Base-by-base conservation (phyloP, 64 coral and sea anemone genomes). In the Platygyra sinensis region DNA sequence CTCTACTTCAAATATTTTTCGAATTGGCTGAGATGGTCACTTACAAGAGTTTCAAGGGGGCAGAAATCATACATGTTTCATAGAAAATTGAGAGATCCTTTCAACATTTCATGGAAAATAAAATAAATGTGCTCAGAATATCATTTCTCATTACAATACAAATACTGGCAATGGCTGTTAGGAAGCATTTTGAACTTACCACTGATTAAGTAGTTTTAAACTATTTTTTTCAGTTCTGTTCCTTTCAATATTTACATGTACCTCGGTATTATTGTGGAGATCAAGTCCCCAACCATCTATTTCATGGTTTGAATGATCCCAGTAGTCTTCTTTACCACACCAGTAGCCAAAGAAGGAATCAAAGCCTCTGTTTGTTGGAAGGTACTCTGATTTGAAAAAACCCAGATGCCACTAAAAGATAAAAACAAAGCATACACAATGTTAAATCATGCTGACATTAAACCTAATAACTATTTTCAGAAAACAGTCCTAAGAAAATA, bases 261-360 rank as follows among this genome's bases (percentile, higher is more conserved):
- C 95, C 87, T 90, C 60, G 52, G 87, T 88, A 30, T 77, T 72
- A 55, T 96, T 77, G 42, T 67, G 95, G 15, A 96, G 77, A 77
- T 96, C 95, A 33, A 96, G 77, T 12, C 87, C 95, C 95, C 95
- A 96, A 36, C 88, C 95, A 62, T 30, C 0, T 60, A 11, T 0
- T 18, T 96, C 92, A 20, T 28, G 67, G 72, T 96, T 94, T 29
- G 95, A 96, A 28, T 96, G 95, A 67, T 96, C 95, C 95, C 95
- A 96, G 14, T 96, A 96, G 72, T 96, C 95, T 10, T 87, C 88
- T 13, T 96, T 96, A 17, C 95, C 95, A 60, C 95, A 96, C 46
- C 86, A 96, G 61, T 96, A 96, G n/a, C 95, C 95, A 91, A 82
- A 96, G 76, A 93, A 96, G 9, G 87, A 90, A 38, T 96, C 95